phyloP scores from a whole-genome alignment of 1,140 invertebrate genomes.

The Formica exsecta region DNA sequence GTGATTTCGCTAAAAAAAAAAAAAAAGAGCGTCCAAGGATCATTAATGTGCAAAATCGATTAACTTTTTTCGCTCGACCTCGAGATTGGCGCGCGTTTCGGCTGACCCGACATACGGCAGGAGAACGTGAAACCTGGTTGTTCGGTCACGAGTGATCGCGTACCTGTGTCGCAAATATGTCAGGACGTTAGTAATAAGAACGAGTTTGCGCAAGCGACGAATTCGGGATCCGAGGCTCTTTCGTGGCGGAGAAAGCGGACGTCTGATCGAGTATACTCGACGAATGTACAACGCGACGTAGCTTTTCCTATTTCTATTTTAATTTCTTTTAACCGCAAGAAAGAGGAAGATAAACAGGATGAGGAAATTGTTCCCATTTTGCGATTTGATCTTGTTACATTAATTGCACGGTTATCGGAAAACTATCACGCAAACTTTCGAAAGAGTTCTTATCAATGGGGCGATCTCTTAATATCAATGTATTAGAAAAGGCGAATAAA shows the following conservation, averaged over 20 bases:
- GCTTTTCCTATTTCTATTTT: constrained; percentile 21
- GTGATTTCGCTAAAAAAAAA: neutral
- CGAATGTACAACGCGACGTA: constrained; percentile 6
- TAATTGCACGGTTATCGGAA: constrained; percentile 11
- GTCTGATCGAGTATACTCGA: constrained; percentile 36
- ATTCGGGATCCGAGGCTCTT: constrained; percentile 41
- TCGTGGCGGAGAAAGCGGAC: constrained; percentile 52
- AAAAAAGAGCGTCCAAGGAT: too few species aligned
- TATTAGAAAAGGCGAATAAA: neutral
- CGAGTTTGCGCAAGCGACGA: constrained; percentile 44
- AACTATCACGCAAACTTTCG: constrained; percentile 1
- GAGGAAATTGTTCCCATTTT: neutral
- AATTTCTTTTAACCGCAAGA: neutral
- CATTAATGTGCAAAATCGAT: neutral
- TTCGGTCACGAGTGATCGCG: neutral
- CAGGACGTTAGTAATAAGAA: neutral
- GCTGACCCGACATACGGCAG: neutral
- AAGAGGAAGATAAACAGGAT: neutral
- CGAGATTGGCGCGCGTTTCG: neutral
- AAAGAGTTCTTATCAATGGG: neutral
- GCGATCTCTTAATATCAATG: neutral
- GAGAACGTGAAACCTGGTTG: constrained; percentile 1
- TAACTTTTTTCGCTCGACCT: constrained; percentile 3
- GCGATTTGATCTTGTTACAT: constrained; percentile 22
- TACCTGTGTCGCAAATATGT: neutral